These are phyloP conservation scores for Pandemis cinnamomeana DNA, from an alignment of 2,888 invertebrate genomes.

Conservation along the genomic window DNA sequence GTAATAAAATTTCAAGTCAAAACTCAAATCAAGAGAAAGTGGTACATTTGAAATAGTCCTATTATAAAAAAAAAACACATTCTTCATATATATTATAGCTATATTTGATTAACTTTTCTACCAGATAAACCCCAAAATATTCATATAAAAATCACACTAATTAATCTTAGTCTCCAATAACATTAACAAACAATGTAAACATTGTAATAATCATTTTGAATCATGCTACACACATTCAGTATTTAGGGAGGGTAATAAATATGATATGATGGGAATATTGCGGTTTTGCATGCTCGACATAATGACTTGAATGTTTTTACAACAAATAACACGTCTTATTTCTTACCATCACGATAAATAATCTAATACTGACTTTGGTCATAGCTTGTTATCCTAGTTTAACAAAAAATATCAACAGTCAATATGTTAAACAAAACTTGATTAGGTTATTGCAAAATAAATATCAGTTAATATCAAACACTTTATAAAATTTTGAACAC, in stretches of 20 bases:
- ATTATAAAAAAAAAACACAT: constrained; percentile 62
- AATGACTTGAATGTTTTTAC: constrained; percentile 72
- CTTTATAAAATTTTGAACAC: constrained; percentile 79
- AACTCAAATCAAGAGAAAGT: neutral
- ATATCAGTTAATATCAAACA: constrained; percentile 79
- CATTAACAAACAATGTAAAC: constrained; percentile 82
- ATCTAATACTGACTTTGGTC: constrained; percentile 85
- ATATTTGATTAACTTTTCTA: constrained; percentile 83
- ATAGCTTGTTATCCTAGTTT: constrained; percentile 84
- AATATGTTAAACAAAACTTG: constrained; percentile 78
- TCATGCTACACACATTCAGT: constrained; percentile 68
- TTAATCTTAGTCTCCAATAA: constrained; percentile 79
- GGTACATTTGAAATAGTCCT: constrained; percentile 13
- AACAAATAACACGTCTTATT: constrained; percentile 70
- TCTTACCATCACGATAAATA: constrained; percentile 73
- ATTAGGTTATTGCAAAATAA: constrained; percentile 76
- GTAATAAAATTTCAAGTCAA: neutral
- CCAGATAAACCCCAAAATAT: constrained; percentile 84
- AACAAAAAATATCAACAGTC: constrained; percentile 83
- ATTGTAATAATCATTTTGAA: constrained; percentile 65
- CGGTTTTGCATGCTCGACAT: constrained; percentile 67
- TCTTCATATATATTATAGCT: constrained; percentile 60
- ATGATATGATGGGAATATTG: constrained; percentile 79
- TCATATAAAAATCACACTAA: constrained; percentile 85
- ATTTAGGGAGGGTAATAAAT: constrained; percentile 67